phyloP scores from a whole-genome alignment of 2,888 invertebrate genomes.

The Apamea monoglypha region DNA sequence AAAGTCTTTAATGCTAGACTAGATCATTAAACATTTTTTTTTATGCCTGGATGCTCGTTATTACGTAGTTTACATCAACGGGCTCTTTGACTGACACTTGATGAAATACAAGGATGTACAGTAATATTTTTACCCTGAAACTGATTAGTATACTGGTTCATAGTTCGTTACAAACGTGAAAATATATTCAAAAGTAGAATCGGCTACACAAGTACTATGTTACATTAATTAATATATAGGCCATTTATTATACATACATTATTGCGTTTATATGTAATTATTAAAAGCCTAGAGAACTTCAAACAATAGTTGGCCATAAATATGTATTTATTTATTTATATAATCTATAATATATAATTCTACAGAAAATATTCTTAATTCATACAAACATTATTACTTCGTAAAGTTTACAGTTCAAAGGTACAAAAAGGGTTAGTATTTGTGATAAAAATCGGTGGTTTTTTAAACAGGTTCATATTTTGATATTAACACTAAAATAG shows the following conservation, averaged over 20 bases:
- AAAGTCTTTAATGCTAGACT: background rate
- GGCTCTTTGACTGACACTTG: background rate
- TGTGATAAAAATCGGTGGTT: conserved; percentile 62
- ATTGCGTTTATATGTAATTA: conserved; percentile 13
- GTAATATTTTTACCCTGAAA: background rate
- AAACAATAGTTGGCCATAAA: conserved; percentile 9
- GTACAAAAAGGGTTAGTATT: conserved; percentile 43
- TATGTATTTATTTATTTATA: conserved; percentile 14
- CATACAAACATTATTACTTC: conserved; percentile 38
- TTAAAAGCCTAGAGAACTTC: conserved; percentile 32
- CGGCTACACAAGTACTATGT: conserved; percentile 22
- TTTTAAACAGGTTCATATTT: conserved; percentile 30
- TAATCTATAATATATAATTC: conserved; percentile 22
- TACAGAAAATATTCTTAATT: conserved; percentile 30
- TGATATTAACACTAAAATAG: conserved; percentile 16
- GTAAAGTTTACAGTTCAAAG: conserved; percentile 21
- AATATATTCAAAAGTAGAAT: conserved; percentile 20
- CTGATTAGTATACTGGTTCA: background rate
- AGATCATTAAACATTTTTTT: background rate
- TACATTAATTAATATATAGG: conserved; percentile 6
- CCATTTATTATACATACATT: conserved; percentile 8
- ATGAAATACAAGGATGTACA: background rate
- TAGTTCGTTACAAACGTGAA: background rate
- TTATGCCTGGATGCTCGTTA: background rate
- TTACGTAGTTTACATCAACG: background rate